Conservation (phyloP, 2,888 invertebrate species). For the Aleiodes leptofemur region DNA sequence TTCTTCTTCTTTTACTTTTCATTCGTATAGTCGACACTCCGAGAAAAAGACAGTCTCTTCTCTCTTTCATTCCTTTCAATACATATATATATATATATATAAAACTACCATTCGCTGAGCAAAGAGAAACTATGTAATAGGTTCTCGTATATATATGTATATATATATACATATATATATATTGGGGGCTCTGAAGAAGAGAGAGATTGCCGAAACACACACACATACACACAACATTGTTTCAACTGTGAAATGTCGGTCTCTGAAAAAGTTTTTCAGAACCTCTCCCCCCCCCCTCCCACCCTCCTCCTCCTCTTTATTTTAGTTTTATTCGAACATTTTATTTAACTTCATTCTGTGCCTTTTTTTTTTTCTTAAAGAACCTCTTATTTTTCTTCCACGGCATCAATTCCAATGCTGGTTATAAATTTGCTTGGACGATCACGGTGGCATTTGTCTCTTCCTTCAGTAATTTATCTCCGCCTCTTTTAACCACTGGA, state of each 20-base stretch:
- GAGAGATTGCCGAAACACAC: slow-evolving; percentile 56
- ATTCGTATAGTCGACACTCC: slow-evolving; percentile 32
- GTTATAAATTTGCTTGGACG: slow-evolving; percentile 72
- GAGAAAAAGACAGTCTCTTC: slow-evolving; percentile 35
- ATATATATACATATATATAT: slow-evolving; percentile 6
- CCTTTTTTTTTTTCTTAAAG: neutral
- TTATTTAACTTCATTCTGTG: neutral
- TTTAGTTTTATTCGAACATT: slow-evolving; percentile 13
- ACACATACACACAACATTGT: slow-evolving; percentile 65
- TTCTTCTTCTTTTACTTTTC: slow-evolving; percentile 24
- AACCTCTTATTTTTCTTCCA: slow-evolving; percentile 11
- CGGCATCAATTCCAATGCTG: slow-evolving; percentile 71
- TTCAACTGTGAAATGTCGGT: slow-evolving; percentile 55
- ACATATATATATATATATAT: neutral
- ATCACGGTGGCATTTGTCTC: slow-evolving; percentile 74
- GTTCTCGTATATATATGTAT: neutral
- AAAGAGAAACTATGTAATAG: slow-evolving; percentile 37
- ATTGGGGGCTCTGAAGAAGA: slow-evolving; percentile 18
- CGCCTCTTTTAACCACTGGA: slow-evolving; percentile 50
- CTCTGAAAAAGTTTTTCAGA: slow-evolving; percentile 57
- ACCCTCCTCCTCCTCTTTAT: slow-evolving; percentile 67
- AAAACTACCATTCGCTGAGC: slow-evolving; percentile 48
- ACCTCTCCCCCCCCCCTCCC: no score
- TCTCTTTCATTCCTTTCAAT: slow-evolving; percentile 34
- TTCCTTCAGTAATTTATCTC: slow-evolving; percentile 67